Conservation (phyloP, 1,140 invertebrate species). For the Cardiocondyla obscurior region DNA sequence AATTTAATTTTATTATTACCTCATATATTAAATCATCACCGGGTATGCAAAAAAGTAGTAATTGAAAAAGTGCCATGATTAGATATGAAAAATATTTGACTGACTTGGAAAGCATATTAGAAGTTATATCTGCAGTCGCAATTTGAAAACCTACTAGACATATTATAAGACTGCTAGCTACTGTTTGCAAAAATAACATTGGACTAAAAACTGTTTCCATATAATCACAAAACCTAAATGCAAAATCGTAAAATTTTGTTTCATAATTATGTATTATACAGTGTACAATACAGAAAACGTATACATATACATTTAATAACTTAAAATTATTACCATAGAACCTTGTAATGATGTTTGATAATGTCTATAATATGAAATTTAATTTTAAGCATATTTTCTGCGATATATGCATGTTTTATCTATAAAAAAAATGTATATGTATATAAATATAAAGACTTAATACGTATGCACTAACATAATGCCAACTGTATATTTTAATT, state of each 20-base stretch:
- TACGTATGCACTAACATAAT: neutral
- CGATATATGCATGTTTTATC: neutral
- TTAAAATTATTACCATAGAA: conserved; percentile 60
- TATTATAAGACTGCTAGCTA: conserved; percentile 72
- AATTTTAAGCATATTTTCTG: conserved; percentile 17
- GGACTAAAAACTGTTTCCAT: conserved; percentile 70
- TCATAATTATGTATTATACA: neutral
- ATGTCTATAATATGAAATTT: conserved; percentile 50
- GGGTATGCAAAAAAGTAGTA: conserved; percentile 74
- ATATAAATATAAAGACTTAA: too few species aligned
- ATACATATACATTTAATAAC: neutral
- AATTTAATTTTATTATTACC: conserved; percentile 55
- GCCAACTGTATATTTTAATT: neutral
- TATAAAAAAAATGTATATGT: conserved; percentile 10
- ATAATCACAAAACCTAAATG: conserved; percentile 69
- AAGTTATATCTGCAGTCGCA: conserved; percentile 57
- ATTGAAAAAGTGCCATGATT: conserved; percentile 73
- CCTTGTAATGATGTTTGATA: conserved; percentile 70
- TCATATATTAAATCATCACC: conserved; percentile 70
- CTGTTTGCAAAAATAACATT: conserved; percentile 71
- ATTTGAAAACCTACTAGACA: conserved; percentile 74
- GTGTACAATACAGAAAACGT: neutral
- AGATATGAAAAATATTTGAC: conserved; percentile 69
- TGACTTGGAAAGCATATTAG: conserved; percentile 54
- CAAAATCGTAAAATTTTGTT: neutral